Percentiles rank a stretch among this genome's conserved stretches.
phyloP scores from a whole-genome alignment of 2,113 vertebrate genomes.

The Galemys pyrenaicus region DNA sequence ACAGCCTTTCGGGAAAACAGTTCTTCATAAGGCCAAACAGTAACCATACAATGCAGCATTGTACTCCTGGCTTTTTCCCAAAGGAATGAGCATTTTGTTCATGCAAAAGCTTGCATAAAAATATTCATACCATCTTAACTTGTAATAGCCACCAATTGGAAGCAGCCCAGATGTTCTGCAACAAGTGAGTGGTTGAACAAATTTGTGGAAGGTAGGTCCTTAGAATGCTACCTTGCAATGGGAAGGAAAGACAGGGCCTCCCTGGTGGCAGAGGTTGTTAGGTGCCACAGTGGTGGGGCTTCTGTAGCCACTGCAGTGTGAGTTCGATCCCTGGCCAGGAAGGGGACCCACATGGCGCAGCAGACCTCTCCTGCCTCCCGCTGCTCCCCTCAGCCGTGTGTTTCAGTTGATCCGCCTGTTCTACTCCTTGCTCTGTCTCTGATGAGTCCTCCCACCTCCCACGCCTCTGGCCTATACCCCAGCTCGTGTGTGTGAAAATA shows the following conservation, averaged over 20 bases:
- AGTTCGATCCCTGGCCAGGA: too few species aligned
- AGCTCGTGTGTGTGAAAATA: too few species aligned
- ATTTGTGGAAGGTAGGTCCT: background rate
- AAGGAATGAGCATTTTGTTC: conserved; percentile 8
- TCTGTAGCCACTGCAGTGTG: too few species aligned
- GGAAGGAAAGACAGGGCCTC: background rate
- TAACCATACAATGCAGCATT: background rate
- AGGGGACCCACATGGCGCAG: too few species aligned
- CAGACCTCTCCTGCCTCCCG: too few species aligned
- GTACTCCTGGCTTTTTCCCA: background rate
- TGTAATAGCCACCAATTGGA: background rate
- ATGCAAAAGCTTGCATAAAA: background rate
- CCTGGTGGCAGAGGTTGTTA: too few species aligned
- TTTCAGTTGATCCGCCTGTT: too few species aligned
- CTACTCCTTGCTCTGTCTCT: too few species aligned
- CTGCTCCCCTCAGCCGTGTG: too few species aligned
- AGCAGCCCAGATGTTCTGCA: background rate
- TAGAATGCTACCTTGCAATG: background rate
- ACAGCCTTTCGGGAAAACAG: background rate
- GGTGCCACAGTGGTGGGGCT: too few species aligned
- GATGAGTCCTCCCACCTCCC: too few species aligned
- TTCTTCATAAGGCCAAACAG: background rate
- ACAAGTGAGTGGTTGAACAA: background rate
- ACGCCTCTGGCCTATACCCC: too few species aligned
- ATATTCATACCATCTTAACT: background rate